Base-by-base conservation (phyloP, 2,113 vertebrate species). In the Rissa tridactyla region DNA sequence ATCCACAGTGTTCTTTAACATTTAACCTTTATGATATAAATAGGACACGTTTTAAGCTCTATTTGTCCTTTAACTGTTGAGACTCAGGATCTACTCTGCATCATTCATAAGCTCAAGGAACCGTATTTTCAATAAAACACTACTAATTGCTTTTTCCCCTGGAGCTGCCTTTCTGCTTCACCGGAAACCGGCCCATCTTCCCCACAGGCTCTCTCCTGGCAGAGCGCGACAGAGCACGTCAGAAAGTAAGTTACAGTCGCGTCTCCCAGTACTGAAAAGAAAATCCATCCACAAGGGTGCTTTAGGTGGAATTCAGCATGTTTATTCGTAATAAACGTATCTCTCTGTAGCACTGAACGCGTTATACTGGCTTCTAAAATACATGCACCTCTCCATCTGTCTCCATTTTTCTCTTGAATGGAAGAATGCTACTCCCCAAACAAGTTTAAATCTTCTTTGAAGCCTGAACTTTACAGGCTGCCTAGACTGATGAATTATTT, bases 1-100 rank as follows among this genome's bases (percentile, higher is more conserved):
- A 84, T 51, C 73, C 88, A 80, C n/a, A 29, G 21, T 57, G 83
- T 76, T 95, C 91, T 84, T 44, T 75, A 90, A 90, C 66, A 79
- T 60, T 87, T 91, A 88, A 95, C 91, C 88, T 87, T 65, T 47
- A 64, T 15, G 46, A 65, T 66, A 71, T 70, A 93, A 93, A 95
- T 55, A 91, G 83, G 52, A 66, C 22, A 42, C 14, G 25, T 80
- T 71, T 80, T 44, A 65, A 87, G 46, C 57, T 52, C 68, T 78
- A 26, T 82, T 90, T 86, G 82, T 75, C n/a, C 46, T 66, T 68
- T 51, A 91, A 60, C 46, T 44, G 27, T 55, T 38, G 51, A 71
- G 25, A 29, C 29, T 62, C 0, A 2, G 49, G 30, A 54, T 44
- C 44, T 65, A 30, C 32, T 60, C 13, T 38, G 68, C 32, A 42